Evolutionary conservation across 2,888 invertebrate genomes (phyloP), one percentile per base, ranked within the genome.

Genomic region (Rhorus exstirpatorius): DNA sequence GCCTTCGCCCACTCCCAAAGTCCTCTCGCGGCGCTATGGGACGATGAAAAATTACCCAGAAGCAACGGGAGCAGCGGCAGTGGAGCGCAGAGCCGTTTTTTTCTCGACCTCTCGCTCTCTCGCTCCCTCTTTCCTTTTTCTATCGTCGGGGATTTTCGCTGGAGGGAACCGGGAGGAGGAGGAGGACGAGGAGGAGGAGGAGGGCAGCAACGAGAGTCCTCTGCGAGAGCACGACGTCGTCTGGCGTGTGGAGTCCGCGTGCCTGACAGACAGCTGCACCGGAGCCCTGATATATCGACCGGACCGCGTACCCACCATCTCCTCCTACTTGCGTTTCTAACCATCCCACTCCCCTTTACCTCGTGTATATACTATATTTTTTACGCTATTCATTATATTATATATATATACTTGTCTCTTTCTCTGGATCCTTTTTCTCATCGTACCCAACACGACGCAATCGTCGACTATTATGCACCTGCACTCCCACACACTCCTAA

Each of bases 251-350:
- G 90, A 90, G 90, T 90, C 90, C 90, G 90, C 90, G 86, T 86
- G 90, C 87, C 92, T 92, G 92, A 92, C 91, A 91, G 92, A 92
- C 92, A 92, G 91, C 91, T 92, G 92, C 91, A 91, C 89, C 90
- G 90, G 90, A 91, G 91, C 92, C 92, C 92, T 92, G 92, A 92
- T 92, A 92, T 92, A 92, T 92, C 92, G 92, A 92, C 92, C 92
- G 87, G 91, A 90, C 90, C 89, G 89, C 89, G 91, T 88, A 89
- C 90, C 83, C 86, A 81, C 84, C 84, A 31, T 44, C 75, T 63
- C 76, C 68, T 31, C 71, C 51, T 65, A 49, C 26, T 70, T 44
- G 68, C 77, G 68, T 70, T 76, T 49, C 71, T 77, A 53, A 75
- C 80, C 80, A 46, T 70, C 44, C 75, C 61, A 31, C 72, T 21